Conservation (phyloP, 2,888 invertebrate species). For the Ennomos erosarius region DNA sequence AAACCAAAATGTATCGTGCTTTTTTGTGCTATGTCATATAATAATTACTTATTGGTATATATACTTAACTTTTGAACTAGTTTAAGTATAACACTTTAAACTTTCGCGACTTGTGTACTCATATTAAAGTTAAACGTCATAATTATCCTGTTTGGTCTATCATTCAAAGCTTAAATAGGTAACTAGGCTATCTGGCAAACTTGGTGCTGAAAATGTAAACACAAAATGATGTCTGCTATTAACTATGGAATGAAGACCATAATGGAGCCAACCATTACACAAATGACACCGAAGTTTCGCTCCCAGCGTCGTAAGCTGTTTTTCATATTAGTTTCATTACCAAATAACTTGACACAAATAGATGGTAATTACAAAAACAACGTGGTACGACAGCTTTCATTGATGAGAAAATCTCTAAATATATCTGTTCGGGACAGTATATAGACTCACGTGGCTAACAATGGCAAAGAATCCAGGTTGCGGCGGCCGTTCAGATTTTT, state of each 20-base stretch:
- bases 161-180: constrained; percentile 18
- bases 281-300: constrained; percentile 16
- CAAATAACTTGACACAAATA: constrained; percentile 10
- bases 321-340: constrained; percentile 9
- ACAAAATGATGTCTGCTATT: constrained; percentile 28
- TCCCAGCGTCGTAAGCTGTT: constrained; percentile 12
- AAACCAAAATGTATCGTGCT: too few relatives aligned
- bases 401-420: constrained; percentile 39
- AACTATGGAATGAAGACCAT: constrained; percentile 32
- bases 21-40: too few relatives aligned
- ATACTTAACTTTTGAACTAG: too few relatives aligned
- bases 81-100: too few relatives aligned
- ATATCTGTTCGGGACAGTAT: constrained; percentile 35
- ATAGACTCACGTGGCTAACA: constrained; percentile 63
- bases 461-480: constrained; percentile 59
- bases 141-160: neutral
- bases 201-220: constrained; percentile 37
- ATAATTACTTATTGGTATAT: too few relatives aligned
- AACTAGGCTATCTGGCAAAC: constrained; percentile 12
- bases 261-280: constrained; percentile 33
- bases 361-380: neutral
- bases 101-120: too few relatives aligned
- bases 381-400: constrained; percentile 24
- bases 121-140: too few relatives aligned
- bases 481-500: constrained; percentile 51